phyloP scores from a whole-genome alignment of 2,888 invertebrate genomes.

The Euproctis similis region DNA sequence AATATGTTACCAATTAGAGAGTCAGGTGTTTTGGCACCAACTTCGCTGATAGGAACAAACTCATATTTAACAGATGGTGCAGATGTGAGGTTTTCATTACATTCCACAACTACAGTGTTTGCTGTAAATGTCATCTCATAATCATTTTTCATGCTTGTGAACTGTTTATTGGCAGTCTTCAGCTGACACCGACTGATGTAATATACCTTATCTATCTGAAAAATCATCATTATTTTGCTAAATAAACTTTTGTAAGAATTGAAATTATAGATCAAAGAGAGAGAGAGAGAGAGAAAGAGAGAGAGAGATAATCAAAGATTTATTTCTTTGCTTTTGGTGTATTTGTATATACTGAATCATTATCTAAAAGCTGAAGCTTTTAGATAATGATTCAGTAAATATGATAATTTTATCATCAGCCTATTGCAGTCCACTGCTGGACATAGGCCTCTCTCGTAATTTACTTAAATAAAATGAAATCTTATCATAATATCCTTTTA shows the following conservation, averaged over 20 bases:
- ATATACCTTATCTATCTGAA: slow-evolving; percentile 88
- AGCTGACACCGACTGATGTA: slow-evolving; percentile 88
- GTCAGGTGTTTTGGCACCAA: slow-evolving; percentile 81
- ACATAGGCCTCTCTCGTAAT: too few species aligned
- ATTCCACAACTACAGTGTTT: slow-evolving; percentile 80
- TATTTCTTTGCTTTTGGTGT: too few species aligned
- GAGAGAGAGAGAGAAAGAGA: too few species aligned
- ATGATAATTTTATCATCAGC: too few species aligned
- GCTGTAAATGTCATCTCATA: slow-evolving; percentile 94
- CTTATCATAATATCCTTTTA: too few species aligned
- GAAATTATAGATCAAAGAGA: too few species aligned
- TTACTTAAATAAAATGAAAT: too few species aligned
- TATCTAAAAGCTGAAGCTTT: too few species aligned
- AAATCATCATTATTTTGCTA: background rate
- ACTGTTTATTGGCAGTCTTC: slow-evolving; percentile 97
- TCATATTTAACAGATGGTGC: slow-evolving; percentile 87
- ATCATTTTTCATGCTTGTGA: slow-evolving; percentile 88
- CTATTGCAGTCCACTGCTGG: too few species aligned
- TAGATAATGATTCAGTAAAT: too few species aligned
- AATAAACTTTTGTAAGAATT: background rate
- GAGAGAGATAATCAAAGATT: too few species aligned
- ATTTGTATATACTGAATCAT: too few species aligned
- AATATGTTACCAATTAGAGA: slow-evolving; percentile 83
- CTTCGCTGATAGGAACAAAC: slow-evolving; percentile 83
- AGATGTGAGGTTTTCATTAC: slow-evolving; percentile 73